phyloP scores from a whole-genome alignment of 1,140 invertebrate genomes.

The Lepidurus couesii region DNA sequence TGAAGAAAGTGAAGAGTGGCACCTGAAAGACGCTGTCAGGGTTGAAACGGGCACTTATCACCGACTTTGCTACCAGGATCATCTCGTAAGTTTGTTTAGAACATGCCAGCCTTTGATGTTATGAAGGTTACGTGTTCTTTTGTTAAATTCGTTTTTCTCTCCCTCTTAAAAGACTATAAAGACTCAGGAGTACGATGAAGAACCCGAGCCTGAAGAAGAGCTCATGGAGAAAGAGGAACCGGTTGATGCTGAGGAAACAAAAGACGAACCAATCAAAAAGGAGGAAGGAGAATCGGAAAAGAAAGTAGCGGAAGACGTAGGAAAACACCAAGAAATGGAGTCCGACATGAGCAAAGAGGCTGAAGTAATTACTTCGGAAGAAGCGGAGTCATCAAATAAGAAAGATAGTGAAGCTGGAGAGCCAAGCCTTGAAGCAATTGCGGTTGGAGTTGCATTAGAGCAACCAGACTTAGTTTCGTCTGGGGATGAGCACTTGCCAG shows the following conservation, averaged over 20 bases:
- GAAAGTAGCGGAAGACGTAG: conserved; percentile 36
- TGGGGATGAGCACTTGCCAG: background rate
- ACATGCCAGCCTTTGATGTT: conserved; percentile 3
- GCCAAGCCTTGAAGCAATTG: background rate
- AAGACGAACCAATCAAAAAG: conserved; percentile 30
- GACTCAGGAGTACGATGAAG: conserved; percentile 37
- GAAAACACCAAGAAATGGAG: conserved; percentile 23
- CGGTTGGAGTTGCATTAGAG: background rate
- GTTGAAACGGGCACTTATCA: conserved; percentile 65
- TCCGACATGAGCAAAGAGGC: background rate
- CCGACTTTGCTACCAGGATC: conserved; percentile 83
- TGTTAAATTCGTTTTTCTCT: conserved; percentile 31
- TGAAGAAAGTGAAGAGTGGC: conserved; percentile 94
- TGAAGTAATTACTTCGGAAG: background rate
- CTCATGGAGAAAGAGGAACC: conserved; percentile 32
- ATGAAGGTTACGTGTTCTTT: conserved; percentile 26
- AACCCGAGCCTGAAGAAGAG: conserved; percentile 35
- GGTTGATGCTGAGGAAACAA: conserved; percentile 30
- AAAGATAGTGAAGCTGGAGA: background rate
- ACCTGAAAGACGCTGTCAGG: conserved; percentile 71
- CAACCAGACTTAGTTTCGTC: background rate
- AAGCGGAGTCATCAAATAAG: background rate
- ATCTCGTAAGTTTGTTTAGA: conserved; percentile 56
- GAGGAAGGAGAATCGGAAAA: conserved; percentile 34
- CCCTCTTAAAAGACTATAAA: conserved; percentile 35